phyloP scores from a whole-genome alignment of 2,113 vertebrate genomes.

The Trichechus manatus region DNA sequence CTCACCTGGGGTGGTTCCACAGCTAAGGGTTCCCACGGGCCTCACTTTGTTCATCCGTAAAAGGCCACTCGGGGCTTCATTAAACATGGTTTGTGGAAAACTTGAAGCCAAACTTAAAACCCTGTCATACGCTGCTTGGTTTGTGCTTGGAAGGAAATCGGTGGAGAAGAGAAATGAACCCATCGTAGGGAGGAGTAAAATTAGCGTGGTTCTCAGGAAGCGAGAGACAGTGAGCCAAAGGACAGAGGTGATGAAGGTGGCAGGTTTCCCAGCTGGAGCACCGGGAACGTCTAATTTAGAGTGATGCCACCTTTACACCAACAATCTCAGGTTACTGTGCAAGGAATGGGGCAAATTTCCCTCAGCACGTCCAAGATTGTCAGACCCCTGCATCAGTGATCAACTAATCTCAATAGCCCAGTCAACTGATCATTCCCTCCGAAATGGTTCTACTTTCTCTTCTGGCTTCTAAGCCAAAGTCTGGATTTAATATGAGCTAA shows the following conservation, averaged over 20 bases:
- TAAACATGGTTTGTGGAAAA: not conserved
- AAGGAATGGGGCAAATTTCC: not conserved
- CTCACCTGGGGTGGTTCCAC: not conserved
- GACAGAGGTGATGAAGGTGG: conserved; percentile 28
- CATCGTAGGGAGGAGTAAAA: not conserved
- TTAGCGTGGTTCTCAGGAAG: not conserved
- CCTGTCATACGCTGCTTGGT: not conserved
- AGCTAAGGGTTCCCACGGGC: not conserved
- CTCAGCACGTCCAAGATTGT: not conserved
- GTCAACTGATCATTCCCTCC: not conserved
- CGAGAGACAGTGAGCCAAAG: not conserved
- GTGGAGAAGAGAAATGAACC: not conserved
- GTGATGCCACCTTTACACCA: conserved; percentile 18
- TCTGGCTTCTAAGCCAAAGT: not conserved
- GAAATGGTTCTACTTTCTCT: not conserved
- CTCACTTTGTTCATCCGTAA: not conserved
- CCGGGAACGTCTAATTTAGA: not conserved
- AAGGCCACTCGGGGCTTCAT: not conserved
- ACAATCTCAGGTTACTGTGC: not conserved
- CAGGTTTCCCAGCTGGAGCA: conserved; percentile 48
- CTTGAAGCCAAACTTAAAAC: not conserved
- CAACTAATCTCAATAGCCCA: not conserved
- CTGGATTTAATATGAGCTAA: not conserved
- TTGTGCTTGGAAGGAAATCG: not conserved
- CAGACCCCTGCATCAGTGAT: conserved; percentile 18